Base-by-base conservation (phyloP, 2,113 vertebrate species). In the Cranoglanis bouderius region DNA sequence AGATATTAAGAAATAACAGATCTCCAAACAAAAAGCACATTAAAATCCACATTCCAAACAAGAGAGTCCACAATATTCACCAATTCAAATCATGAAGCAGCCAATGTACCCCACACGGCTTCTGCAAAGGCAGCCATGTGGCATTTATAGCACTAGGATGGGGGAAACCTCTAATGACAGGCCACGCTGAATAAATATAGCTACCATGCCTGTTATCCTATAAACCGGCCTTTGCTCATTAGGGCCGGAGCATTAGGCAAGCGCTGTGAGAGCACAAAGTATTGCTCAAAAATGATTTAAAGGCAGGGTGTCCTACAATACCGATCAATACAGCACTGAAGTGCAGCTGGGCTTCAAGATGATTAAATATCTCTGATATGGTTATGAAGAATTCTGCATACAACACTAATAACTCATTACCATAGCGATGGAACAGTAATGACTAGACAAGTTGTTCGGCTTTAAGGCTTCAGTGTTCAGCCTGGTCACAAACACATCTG, bases 251-350 rank as follows among this genome's bases (percentile, higher is more conserved):
- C 46, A 40, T 74, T 49, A 57, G n/a, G 32, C 10, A n/a, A 19
- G n/a, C 46, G 59, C 82, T 84, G 83, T 55, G 26, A 89, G 88
- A 89, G 88, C 59, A 67, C 38, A 89, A 63, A 53, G 63, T 70
- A 59, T 80, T 84, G 72, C 77, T 90, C 46, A 82, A 67, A 82
- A 85, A 78, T 51, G 70, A 57, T 83, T 88, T 88, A 90, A 80
- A 88, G 83, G 46, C 87, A 90, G 77, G 81, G 65, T 61, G 4
- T 72, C 87, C 77, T 88, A 57, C n/a, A 78, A 51, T 85, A 77
- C 74, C 53, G 32, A 91, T 90, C 88, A 74, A 88, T 89, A 90
- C 61, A 24, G 59, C 87, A 55, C 4, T 61, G 49, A 49, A 88
- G 78, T 38, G 86, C 43, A 35, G 84, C 49, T 85, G 82, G 65